These are phyloP conservation scores for Phylloscopus collybita DNA, from an alignment of 2,797 vertebrate species.

Conservation along the genomic window DNA sequence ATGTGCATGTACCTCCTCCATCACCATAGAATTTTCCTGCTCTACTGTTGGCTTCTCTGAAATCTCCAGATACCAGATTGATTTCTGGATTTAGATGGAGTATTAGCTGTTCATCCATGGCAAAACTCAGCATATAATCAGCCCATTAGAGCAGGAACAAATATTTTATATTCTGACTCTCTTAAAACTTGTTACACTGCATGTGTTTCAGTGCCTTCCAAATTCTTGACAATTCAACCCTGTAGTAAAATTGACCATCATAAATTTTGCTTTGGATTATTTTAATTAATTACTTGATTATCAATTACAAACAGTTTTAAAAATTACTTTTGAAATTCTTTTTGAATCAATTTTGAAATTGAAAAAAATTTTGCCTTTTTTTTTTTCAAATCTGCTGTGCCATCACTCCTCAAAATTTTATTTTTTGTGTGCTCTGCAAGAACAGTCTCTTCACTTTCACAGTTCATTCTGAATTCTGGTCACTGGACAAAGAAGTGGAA, in stretches of 20 bases:
- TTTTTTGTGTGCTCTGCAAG: not conserved
- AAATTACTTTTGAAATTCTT: not conserved
- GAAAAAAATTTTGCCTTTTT: not conserved
- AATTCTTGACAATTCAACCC: not conserved
- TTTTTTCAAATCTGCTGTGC: not conserved
- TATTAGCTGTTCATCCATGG: not conserved
- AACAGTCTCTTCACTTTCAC: not conserved
- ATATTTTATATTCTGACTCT: not conserved
- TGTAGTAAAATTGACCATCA: not conserved
- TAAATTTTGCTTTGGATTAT: not conserved
- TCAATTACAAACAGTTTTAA: not conserved
- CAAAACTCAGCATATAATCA: not conserved
- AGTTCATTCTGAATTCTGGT: not conserved
- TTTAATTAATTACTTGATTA: not conserved
- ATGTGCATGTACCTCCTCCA: not conserved
- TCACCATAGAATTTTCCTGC: not conserved
- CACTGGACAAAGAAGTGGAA: not conserved
- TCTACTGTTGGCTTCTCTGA: not conserved
- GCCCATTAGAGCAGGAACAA: not conserved
- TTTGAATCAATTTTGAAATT: not conserved
- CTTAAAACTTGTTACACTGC: not conserved
- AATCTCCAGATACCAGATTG: not conserved
- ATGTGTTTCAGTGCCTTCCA: not conserved
- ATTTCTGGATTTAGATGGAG: not conserved
- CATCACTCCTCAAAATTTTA: not conserved